These are phyloP conservation scores for Calycopis cecrops DNA, from an alignment of 1,140 invertebrate genomes.

Conservation along the genomic window DNA sequence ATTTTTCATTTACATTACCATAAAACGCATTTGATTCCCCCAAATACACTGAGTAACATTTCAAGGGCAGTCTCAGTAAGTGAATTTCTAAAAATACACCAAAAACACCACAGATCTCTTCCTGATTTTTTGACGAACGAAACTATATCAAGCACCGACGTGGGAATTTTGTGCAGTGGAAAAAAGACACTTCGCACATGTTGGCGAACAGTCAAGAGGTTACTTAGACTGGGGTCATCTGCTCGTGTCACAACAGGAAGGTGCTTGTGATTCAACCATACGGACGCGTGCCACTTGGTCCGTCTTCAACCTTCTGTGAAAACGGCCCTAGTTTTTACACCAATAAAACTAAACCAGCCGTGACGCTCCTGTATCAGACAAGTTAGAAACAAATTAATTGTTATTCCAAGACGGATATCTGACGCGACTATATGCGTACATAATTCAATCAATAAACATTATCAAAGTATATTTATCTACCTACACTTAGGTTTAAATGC, in stretches of 20 bases:
- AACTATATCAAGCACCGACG: conserved; percentile 55
- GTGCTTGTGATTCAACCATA: conserved; percentile 40
- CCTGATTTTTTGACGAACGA: conserved; percentile 53
- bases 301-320: conserved; percentile 57
- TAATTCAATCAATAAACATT: no score
- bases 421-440: no score
- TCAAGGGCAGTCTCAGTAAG: no score
- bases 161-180: conserved; percentile 50
- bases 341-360: background rate
- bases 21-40: no score
- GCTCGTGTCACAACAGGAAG: conserved; percentile 65
- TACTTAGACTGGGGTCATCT: conserved; percentile 29
- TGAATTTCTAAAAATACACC: conserved; percentile 42
- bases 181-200: conserved; percentile 51
- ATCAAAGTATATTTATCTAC: no score
- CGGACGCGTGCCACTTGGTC: conserved; percentile 61
- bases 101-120: conserved; percentile 56
- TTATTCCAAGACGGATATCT: no score
- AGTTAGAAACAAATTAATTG: no score
- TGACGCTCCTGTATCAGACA: background rate
- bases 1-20: no score
- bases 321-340: conserved; percentile 52
- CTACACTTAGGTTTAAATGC: no score
- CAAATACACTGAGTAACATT: no score
- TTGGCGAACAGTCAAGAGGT: conserved; percentile 42